Percentiles rank a stretch among this genome's conserved stretches.
Evolutionary conservation across 2,888 invertebrate genomes (phyloP).

Genomic region (Brachyptera putata): DNA sequence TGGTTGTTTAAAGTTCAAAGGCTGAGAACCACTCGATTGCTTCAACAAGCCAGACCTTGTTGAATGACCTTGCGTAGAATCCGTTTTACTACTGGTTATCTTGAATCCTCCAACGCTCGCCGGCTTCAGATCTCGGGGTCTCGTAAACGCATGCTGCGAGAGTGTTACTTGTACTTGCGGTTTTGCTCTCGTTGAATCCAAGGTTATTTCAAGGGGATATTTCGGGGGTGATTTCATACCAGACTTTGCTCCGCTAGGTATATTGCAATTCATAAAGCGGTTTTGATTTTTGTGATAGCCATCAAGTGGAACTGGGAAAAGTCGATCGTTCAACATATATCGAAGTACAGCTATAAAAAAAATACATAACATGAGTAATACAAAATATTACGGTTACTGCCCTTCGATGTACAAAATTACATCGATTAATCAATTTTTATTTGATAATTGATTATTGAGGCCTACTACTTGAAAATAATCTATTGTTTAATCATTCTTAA

Average conservation of each 20-base stretch:
- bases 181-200: background rate
- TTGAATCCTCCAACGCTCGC: background rate
- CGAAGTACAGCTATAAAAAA: slow-evolving; percentile 49
- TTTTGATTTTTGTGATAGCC: slow-evolving; percentile 48
- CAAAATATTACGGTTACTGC: slow-evolving; percentile 30
- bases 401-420: background rate
- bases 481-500: too few species aligned
- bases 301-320: slow-evolving; percentile 53
- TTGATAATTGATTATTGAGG: slow-evolving; percentile 33
- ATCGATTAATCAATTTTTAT: slow-evolving; percentile 44
- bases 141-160: background rate
- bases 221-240: too few species aligned
- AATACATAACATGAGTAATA: background rate
- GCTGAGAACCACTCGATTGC: background rate
- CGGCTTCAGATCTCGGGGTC: too few species aligned
- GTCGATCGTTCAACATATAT: slow-evolving; percentile 54
- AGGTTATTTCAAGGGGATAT: background rate
- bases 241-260: too few species aligned
- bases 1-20: background rate
- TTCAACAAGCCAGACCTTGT: background rate
- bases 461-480: slow-evolving; percentile 42
- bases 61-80: background rate
- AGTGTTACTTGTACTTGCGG: background rate
- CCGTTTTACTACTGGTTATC: background rate
- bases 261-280: slow-evolving; percentile 51